These are phyloP conservation scores for Pleuronectes platessa DNA, from an alignment of 2,113 vertebrate genomes.

Conservation along the genomic window DNA sequence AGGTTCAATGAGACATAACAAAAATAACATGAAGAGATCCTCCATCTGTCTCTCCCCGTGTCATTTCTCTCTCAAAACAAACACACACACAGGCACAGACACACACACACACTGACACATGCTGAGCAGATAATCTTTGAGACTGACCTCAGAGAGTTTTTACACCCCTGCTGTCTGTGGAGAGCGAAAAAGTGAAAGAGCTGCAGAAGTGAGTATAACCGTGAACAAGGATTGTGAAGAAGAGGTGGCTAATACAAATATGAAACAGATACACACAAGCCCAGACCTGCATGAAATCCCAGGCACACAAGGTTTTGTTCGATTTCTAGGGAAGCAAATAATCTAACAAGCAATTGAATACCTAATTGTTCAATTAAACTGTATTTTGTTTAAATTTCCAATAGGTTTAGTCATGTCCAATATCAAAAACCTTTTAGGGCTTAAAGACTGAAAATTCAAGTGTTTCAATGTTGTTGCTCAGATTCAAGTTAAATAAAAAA, in stretches of 20 bases:
- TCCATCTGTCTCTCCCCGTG: conserved; percentile 57
- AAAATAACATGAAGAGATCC: conserved; percentile 66
- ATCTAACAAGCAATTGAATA: neutral
- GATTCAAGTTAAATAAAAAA: too few relatives aligned
- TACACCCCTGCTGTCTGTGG: conserved; percentile 1
- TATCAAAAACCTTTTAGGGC: too few relatives aligned
- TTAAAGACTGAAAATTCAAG: too few relatives aligned
- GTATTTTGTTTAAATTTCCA: too few relatives aligned
- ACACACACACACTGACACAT: neutral
- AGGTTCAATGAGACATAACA: conserved; percentile 74
- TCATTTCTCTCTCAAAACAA: conserved; percentile 52
- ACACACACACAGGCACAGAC: neutral
- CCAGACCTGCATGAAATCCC: neutral
- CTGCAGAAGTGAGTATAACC: neutral
- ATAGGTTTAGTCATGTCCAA: too few relatives aligned
- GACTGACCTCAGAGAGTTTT: conserved; percentile 39
- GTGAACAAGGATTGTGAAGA: neutral
- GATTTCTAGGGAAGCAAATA: conserved; percentile 3
- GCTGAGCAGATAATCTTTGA: conserved; percentile 6
- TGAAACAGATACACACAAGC: neutral
- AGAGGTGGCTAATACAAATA: conserved; percentile 3
- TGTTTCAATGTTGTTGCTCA: too few relatives aligned
- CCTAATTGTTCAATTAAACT: too few relatives aligned
- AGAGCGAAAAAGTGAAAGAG: neutral
- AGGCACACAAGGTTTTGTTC: neutral